A percentile compares a stretch with the other conserved stretches of the same genome.
Conservation (phyloP, 1,140 invertebrate genomes). For the Proctacanthus coquilletti region DNA sequence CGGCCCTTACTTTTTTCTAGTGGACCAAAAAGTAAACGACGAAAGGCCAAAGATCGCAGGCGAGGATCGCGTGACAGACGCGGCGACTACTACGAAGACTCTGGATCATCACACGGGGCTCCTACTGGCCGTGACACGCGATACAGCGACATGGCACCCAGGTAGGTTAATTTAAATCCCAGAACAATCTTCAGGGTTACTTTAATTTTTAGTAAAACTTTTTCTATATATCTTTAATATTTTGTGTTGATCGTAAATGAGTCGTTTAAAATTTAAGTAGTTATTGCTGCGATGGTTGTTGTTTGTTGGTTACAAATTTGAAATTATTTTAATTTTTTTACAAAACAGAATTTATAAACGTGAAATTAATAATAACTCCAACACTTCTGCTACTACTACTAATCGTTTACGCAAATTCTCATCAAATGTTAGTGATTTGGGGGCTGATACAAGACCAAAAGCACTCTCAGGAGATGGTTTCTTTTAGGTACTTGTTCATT, state of each 20-base stretch:
- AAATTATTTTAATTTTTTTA: no score
- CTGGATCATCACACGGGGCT: conserved; percentile 22
- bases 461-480: conserved; percentile 29
- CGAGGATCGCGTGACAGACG: conserved; percentile 11
- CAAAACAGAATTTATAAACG: background rate
- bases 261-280: no score
- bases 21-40: conserved; percentile 27
- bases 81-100: conserved; percentile 27
- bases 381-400: background rate
- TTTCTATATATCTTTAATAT: no score
- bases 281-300: no score
- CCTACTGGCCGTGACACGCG: conserved; percentile 37
- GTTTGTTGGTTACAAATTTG: no score
- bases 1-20: no score
- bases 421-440: conserved; percentile 12
- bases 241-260: no score
- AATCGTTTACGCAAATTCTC: no score
- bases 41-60: conserved; percentile 25
- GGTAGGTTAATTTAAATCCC: conserved; percentile 40
- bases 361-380: conserved; percentile 1
- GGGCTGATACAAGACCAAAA: conserved; percentile 27
- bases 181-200: no score
- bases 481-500: conserved; percentile 20
- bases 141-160: conserved; percentile 62
- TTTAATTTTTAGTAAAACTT: no score